Evolutionary conservation across 2,113 vertebrate species (phyloP).

Genomic region (Apus apus): DNA sequence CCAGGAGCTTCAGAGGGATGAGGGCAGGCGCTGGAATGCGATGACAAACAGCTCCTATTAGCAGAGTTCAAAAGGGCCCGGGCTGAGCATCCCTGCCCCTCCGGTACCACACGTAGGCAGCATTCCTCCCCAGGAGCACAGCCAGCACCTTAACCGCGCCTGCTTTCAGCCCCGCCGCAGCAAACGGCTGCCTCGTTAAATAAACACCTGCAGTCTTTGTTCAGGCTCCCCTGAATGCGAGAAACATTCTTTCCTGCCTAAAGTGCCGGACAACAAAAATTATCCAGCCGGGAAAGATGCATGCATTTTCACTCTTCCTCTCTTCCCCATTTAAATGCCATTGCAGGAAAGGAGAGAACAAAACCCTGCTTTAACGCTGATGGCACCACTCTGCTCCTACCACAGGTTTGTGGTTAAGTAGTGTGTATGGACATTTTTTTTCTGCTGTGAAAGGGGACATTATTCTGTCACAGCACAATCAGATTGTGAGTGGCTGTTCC

Average conservation of each 20-base stretch:
- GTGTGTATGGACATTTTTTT: neutral
- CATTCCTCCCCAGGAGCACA: neutral
- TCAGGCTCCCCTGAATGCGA: neutral
- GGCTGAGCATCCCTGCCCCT: neutral
- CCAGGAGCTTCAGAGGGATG: neutral
- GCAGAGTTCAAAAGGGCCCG: conserved; percentile 12
- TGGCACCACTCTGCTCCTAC: neutral
- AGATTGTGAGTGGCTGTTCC: neutral
- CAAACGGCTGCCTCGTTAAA: neutral
- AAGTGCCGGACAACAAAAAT: neutral
- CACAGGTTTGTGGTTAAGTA: neutral
- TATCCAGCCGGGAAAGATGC: neutral
- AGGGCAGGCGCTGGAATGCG: neutral
- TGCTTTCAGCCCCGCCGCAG: neutral
- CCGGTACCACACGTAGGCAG: conserved; percentile 26
- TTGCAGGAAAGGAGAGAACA: neutral
- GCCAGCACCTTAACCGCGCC: neutral
- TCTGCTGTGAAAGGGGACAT: neutral
- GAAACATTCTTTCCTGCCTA: neutral
- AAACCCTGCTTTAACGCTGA: neutral
- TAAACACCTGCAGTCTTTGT: neutral
- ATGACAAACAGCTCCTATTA: neutral
- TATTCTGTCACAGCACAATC: neutral
- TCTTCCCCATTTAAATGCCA: neutral
- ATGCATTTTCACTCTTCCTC: neutral